Evolutionary conservation across 2,888 invertebrate genomes (phyloP), one percentile per base, ranked within the genome.

Genomic region (Prenolepis imparis): DNA sequence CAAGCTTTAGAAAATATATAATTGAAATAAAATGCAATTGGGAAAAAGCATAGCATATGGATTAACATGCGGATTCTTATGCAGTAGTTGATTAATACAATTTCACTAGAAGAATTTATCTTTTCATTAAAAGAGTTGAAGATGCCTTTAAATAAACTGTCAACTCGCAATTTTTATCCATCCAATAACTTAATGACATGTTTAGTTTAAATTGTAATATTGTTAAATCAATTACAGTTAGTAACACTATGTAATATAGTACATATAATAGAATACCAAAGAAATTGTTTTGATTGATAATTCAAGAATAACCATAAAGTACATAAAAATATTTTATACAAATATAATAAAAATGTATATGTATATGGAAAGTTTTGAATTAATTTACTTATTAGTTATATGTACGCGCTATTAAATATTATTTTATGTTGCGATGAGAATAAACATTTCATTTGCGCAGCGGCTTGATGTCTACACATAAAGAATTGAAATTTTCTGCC

Each of bases 141-240:
- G 15, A 63, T 18, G 70, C 48, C 55, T 48, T 83, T 83, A 24
- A 83, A 77, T 78, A 84, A 77, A 86, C 82, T 84, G 74, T 48
- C 48, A 77, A 55, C 21, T 66, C 3, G 18, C 8, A 64, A 39
- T 18, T 67, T 77, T 39, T 12, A 12, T 48, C 18, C 48, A 66
- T 11, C 28, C 66, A 36, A 36, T 36, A 21, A 3, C 24, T 66
- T 66, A 63, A 63, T 39, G 66, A 24, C 15, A 18, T 3, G 5
- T 61, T 52, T 75, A 24, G 3, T 24, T 44, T 44, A 21, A 8
- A 39, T 21, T 73, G 36, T 24, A 52, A 11, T 21, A 75, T 66
- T 52, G 24, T 52, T 52, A 55, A 64, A 48, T 39, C 11, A 64
- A 66, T 52, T 55, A 52, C 15, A 21, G 39, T 52, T 66, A 66